Evolutionary conservation across 2,888 invertebrate genomes (phyloP).

Genomic region (Acleris sparsana): DNA sequence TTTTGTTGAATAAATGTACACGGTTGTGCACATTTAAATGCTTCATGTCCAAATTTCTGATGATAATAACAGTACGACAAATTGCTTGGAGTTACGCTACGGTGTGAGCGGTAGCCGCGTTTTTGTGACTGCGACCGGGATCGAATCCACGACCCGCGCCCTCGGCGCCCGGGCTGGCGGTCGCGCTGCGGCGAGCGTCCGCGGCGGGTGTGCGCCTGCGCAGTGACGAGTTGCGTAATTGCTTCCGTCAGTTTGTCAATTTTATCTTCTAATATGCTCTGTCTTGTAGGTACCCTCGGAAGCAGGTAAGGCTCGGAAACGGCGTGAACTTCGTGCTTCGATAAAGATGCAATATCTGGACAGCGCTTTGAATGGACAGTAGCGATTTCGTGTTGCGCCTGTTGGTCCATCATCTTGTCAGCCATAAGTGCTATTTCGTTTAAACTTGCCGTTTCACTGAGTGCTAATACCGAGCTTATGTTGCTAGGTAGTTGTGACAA

Average conservation of each 20-base stretch:
- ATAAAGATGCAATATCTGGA: not conserved
- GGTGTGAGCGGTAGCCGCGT: not conserved
- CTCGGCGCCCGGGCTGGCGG: not conserved
- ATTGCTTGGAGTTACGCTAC: not conserved
- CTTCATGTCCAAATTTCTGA: not conserved
- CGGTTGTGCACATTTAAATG: not conserved
- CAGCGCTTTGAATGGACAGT: not conserved
- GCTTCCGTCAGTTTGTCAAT: not conserved
- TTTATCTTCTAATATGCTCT: not conserved
- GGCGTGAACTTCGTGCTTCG: not conserved
- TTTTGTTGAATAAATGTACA: not conserved
- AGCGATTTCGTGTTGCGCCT: not conserved
- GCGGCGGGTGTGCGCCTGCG: not conserved
- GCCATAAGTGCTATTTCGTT: not conserved
- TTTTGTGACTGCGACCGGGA: not conserved
- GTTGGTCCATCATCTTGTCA: slow-evolving; percentile 8
- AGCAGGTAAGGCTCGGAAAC: not conserved
- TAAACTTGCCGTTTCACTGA: not conserved
- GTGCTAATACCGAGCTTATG: slow-evolving; percentile 1
- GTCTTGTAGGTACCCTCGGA: not conserved
- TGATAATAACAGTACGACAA: not conserved
- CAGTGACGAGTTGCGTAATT: not conserved
- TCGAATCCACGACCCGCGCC: not conserved
- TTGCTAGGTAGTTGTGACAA: slow-evolving; percentile 8
- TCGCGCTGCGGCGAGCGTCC: not conserved